A percentile compares a stretch with the other conserved stretches of the same genome.
Conservation (phyloP, 2,113 vertebrate genomes). For the Gymnarchus niloticus region DNA sequence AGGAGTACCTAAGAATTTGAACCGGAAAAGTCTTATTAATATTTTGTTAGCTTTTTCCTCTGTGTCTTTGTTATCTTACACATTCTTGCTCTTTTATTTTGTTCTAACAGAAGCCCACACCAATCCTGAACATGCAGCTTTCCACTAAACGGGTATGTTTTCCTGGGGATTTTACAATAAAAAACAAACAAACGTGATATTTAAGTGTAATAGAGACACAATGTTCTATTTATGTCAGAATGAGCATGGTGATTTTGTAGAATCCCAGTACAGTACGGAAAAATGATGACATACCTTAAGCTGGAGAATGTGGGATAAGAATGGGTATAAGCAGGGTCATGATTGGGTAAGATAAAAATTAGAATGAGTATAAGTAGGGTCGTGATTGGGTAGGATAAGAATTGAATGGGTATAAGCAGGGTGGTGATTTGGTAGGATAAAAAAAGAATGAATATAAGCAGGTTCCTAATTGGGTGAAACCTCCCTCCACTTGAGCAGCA, state of each 20-base stretch:
- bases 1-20: conserved; percentile 19
- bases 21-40: conserved; percentile 18
- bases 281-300: background rate
- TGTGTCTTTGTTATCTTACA: background rate
- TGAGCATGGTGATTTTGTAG: background rate
- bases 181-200: too few relatives aligned
- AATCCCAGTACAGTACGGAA: background rate
- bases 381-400: too few relatives aligned
- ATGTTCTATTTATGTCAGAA: background rate
- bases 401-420: background rate
- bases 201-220: background rate
- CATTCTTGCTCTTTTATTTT: conserved; percentile 13
- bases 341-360: too few relatives aligned
- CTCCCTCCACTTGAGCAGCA: conserved; percentile 50
- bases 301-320: too few relatives aligned
- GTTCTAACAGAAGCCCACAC: conserved; percentile 54
- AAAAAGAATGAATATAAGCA: background rate
- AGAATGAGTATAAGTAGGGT: too few relatives aligned
- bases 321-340: too few relatives aligned
- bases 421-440: too few relatives aligned
- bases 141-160: conserved; percentile 72
- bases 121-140: conserved; percentile 74
- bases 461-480: background rate
- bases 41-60: background rate
- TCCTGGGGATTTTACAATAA: background rate